A percentile compares a stretch with the other conserved stretches of the same genome.
phyloP scores from a whole-genome alignment of 1,140 invertebrate species.

The Drosophila nikananu region DNA sequence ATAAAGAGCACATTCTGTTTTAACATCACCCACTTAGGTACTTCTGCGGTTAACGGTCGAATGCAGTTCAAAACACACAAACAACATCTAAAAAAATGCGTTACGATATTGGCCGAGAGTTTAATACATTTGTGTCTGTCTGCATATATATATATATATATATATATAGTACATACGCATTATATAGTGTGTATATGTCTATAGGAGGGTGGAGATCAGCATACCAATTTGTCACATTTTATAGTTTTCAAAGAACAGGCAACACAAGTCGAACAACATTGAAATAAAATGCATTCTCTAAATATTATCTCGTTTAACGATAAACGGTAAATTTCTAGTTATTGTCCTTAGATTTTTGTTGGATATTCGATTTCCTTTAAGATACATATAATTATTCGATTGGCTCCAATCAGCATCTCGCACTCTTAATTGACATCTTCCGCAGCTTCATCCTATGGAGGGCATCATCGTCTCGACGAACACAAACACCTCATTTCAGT shows the following conservation, averaged over 20 bases:
- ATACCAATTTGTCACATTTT: constrained; percentile 66
- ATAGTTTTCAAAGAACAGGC: constrained; percentile 33
- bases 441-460: constrained; percentile 50
- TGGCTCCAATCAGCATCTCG: constrained; percentile 40
- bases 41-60: constrained; percentile 71
- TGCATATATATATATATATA: not conserved
- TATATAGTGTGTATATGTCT: constrained; percentile 31
- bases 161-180: constrained; percentile 16
- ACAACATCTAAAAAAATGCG: constrained; percentile 78
- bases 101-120: constrained; percentile 66
- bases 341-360: constrained; percentile 70
- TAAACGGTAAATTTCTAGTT: constrained; percentile 80
- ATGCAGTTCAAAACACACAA: constrained; percentile 72
- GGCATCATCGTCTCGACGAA: constrained; percentile 43
- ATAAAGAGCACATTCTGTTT: constrained; percentile 60
- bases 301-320: constrained; percentile 59
- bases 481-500: constrained; percentile 1
- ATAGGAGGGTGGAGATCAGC: constrained; percentile 64
- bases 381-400: constrained; percentile 42
- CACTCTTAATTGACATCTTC: constrained; percentile 60
- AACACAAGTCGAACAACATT: constrained; percentile 64
- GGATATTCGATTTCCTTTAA: constrained; percentile 61
- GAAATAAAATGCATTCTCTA: constrained; percentile 63
- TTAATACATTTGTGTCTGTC: constrained; percentile 59
- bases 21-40: constrained; percentile 77